These are phyloP conservation scores for Menidia beryllina DNA, from an alignment of 2,113 vertebrate genomes.

Conservation along the genomic window DNA sequence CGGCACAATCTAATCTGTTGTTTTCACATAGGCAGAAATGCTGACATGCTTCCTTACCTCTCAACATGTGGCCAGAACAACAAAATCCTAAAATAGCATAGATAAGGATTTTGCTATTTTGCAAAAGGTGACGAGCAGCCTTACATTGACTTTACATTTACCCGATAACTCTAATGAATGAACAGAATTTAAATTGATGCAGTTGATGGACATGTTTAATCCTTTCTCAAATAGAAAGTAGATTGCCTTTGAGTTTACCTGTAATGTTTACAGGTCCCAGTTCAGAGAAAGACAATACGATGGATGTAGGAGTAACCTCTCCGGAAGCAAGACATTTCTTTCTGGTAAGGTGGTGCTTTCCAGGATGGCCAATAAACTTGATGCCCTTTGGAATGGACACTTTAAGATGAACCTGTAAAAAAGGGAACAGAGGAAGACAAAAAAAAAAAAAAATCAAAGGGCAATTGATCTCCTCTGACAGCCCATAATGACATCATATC, in stretches of 20 bases:
- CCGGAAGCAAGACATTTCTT: constrained; percentile 89
- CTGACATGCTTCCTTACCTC: background rate
- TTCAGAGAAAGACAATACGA: constrained; percentile 89
- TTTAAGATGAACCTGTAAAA: constrained; percentile 90
- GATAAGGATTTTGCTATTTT: background rate
- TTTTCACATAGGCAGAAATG: constrained; percentile 14
- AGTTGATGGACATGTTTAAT: background rate
- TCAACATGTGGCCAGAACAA: background rate
- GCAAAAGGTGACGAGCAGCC: background rate
- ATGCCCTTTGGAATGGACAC: constrained; percentile 90
- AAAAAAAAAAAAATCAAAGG: constrained; percentile 47
- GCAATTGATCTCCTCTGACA: constrained; percentile 47
- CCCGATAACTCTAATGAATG: background rate
- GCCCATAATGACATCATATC: constrained; percentile 59
- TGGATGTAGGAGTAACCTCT: constrained; percentile 87
- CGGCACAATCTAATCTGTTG: constrained; percentile 6
- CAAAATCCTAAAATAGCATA: background rate
- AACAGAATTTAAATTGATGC: background rate
- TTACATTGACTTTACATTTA: background rate
- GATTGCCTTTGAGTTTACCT: constrained; percentile 72
- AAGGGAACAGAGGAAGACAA: constrained; percentile 17
- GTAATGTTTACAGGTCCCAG: constrained; percentile 89
- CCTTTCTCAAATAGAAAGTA: background rate
- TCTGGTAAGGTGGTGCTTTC: constrained; percentile 89
- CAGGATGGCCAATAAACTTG: constrained; percentile 91